Evolutionary conservation across 1,140 invertebrate species (phyloP), one percentile per base, ranked within the genome.

Genomic region (Brachionus sp.): DNA sequence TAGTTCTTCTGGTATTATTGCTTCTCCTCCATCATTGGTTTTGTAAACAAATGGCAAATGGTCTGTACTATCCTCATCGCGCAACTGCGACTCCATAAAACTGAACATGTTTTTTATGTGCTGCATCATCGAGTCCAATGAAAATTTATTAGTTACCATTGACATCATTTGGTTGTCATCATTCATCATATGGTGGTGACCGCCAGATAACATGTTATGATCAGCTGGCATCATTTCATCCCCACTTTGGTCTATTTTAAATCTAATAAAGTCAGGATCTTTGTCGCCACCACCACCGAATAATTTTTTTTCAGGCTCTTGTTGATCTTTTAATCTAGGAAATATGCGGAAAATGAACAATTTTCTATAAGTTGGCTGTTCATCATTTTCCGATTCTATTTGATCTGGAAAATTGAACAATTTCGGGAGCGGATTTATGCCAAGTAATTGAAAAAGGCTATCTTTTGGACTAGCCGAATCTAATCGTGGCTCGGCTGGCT

Each of bases 161-260:
- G 66, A 70, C 66, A 70, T 70, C 66, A 75, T 25, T 7, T 75
- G 70, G 44, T 46, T 44, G 44, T 75, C 39, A 46, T 75, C 39
- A 19, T 39, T 39, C 12, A 39, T n/a, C 19, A 46, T 29, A 19
- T 46, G 44, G 6, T 70, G 16, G 9, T 44, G 23, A 13, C 25
- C 2, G 19, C 50, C 50, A 2, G n/a, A 19, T 16, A 57, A 23
- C n/a, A 57, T 19, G n/a, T 66, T 2, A 75, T 75, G 6, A 13
- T 39, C 16, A 23, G 6, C 70, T 23, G 35, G 39, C 68, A 73
- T 73, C 68, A 73, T 73, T 9, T 68, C 10, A 35, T 39, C 16
- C 7, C 39, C 2, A 73, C 42, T 19, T 23, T 39, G 19, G 16
- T 75, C 39, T 25, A 75, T 25, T 46, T 75, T 75, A 19, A 75